Evolutionary conservation across 2,888 invertebrate species (phyloP).

Genomic region (Spialia ferax): DNA sequence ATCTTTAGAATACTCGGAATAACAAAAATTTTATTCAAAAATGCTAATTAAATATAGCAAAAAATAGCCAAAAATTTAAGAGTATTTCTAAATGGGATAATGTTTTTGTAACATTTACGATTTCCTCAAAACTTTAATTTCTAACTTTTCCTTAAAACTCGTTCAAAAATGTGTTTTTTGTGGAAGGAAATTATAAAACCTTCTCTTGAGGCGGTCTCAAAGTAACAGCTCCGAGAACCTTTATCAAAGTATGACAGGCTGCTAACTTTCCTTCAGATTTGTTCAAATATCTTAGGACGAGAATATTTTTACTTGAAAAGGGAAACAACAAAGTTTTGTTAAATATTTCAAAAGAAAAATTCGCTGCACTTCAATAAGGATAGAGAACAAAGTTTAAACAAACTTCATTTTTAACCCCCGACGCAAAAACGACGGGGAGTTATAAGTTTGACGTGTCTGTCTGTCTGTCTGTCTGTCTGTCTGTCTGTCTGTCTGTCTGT

Average conservation of each 20-base stretch:
- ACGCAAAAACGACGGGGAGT: too few relatives aligned
- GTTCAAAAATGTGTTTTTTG: constrained; percentile 10
- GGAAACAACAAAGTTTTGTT: constrained; percentile 10
- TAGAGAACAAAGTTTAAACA: background rate
- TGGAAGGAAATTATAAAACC: constrained; percentile 4
- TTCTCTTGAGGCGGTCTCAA: constrained; percentile 18
- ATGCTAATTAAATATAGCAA: too few relatives aligned
- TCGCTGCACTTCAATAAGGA: background rate
- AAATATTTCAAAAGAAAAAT: constrained; percentile 2
- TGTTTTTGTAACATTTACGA: background rate
- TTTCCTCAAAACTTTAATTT: background rate
- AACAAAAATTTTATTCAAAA: too few relatives aligned
- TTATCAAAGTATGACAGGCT: constrained; percentile 50
- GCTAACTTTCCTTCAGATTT: constrained; percentile 45
- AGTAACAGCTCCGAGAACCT: constrained; percentile 36
- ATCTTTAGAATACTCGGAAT: too few relatives aligned
- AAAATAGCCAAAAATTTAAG: too few relatives aligned
- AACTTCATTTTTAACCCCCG: too few relatives aligned
- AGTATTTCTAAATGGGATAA: too few relatives aligned
- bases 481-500: too few relatives aligned
- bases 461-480: too few relatives aligned
- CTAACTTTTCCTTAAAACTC: background rate
- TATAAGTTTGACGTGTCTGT: too few relatives aligned
- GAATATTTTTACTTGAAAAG: constrained; percentile 3
- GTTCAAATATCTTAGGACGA: constrained; percentile 32